Evolutionary conservation across 2,113 vertebrate species (phyloP).

Genomic region (Empidonax traillii): DNA sequence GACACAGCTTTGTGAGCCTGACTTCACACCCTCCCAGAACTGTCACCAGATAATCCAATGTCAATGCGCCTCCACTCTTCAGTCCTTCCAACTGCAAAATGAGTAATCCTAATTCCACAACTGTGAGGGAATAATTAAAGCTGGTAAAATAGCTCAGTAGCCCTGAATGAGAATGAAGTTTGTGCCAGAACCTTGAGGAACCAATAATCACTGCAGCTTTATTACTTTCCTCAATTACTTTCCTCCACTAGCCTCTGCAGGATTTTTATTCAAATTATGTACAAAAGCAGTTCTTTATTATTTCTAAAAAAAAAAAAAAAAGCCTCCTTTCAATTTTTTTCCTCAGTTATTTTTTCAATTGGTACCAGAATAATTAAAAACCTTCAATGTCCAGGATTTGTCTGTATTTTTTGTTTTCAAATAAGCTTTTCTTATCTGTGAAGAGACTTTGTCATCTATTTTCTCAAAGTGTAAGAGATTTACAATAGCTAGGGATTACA

Average conservation of each 20-base stretch:
- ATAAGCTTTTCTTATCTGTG: constrained; percentile 27
- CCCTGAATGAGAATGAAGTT: not conserved
- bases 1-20: not conserved
- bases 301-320: not conserved
- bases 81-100: not conserved
- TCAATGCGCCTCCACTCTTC: rapidly evolving
- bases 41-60: not conserved
- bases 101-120: not conserved
- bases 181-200: not conserved
- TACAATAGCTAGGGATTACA: not conserved
- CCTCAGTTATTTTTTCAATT: not conserved
- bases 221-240: not conserved
- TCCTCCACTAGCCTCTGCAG: not conserved
- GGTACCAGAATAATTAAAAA: not conserved
- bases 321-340: not conserved
- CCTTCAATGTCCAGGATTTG: not conserved
- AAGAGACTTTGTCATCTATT: not conserved
- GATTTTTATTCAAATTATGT: not conserved
- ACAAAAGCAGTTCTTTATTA: not conserved
- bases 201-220: not conserved
- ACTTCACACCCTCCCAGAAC: not conserved
- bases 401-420: not conserved
- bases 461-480: not conserved
- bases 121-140: not conserved
- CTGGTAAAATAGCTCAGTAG: not conserved